Evolutionary conservation across 1,140 invertebrate genomes (phyloP).

Genomic region (Drosophila mauritiana): DNA sequence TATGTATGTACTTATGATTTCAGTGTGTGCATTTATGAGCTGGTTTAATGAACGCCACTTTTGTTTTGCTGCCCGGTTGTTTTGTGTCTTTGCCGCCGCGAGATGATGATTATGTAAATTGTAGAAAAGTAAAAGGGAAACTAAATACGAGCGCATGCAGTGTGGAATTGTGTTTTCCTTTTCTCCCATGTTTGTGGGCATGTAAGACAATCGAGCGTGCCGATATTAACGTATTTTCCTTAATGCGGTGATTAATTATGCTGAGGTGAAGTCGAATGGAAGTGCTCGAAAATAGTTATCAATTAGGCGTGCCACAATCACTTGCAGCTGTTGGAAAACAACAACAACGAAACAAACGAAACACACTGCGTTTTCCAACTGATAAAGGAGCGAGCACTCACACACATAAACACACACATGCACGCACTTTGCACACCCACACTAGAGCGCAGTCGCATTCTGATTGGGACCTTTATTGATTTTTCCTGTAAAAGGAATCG

Average conservation of each 20-base stretch:
- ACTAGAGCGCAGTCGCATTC: slow-evolving; percentile 58
- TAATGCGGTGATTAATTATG: slow-evolving; percentile 70
- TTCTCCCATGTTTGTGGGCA: slow-evolving; percentile 3
- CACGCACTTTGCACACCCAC: slow-evolving; percentile 26
- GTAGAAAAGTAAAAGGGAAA: slow-evolving; percentile 79
- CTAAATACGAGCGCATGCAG: slow-evolving; percentile 57
- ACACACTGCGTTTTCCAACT: slow-evolving; percentile 30
- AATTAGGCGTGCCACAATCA: slow-evolving; percentile 72
- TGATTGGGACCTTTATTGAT: slow-evolving; percentile 74
- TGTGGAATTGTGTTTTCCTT: slow-evolving; percentile 26
- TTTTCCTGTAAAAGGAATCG: slow-evolving; percentile 75
- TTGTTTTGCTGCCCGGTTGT: slow-evolving; percentile 38
- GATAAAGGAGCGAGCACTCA: slow-evolving; percentile 71
- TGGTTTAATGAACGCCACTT: slow-evolving; percentile 70
- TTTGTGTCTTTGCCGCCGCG: slow-evolving; percentile 58
- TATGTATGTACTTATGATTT: slow-evolving; percentile 6
- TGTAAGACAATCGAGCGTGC: slow-evolving; percentile 27
- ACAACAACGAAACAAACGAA: slow-evolving; percentile 3
- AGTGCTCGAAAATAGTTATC: slow-evolving; percentile 66
- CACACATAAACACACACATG: slow-evolving; percentile 17
- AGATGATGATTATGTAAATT: slow-evolving; percentile 78
- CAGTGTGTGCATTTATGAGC: slow-evolving; percentile 26
- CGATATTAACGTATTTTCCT: slow-evolving; percentile 21
- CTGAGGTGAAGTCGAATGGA: slow-evolving; percentile 41
- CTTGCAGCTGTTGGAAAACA: slow-evolving; percentile 37